Evolutionary conservation across 2,113 vertebrate species (phyloP), one percentile per base, ranked within the genome.

Genomic region (Ramphastos sulfuratus): DNA sequence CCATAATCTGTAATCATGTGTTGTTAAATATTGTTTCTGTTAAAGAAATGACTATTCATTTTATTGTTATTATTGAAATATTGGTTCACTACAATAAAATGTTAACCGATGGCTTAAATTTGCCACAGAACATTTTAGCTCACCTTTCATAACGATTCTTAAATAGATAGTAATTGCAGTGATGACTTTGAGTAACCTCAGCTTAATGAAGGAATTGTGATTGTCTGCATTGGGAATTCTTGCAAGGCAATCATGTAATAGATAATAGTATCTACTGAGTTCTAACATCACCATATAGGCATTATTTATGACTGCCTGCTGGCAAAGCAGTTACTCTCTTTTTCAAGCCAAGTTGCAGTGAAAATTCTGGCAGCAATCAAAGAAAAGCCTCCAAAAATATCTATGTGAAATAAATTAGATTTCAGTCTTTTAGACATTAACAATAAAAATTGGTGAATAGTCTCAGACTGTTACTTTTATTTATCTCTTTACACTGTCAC

Each of bases 101-200:
- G 9, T 67, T 64, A 67, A 58, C 12, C 4, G 23, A 11, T 83
- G 6, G 54, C 33, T 91, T 82, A 59, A 55, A 66, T 27, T 5
- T 58, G 46, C 4, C 31, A 56, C 23, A 50, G 61, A 80, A 88
- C 15, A 48, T 87, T 91, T 72, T 76, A 87, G 6, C 7, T 77
- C 15, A 69, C 7, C 13, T 80, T 93, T 83, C 79, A 54, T 84
- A 85, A 66, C 66, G 83, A 87, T 88, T 58, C 46, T 84, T 92
- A 92, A 87, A 72, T 28, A 70, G 54, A 79, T 66, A 85, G 58
- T 79, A 94, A 92, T 93, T 95, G 27, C n/a, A 60, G 52, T 79
- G 39, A 74, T 79, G 56, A 65, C 66, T 54, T 80, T 1, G 16
- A 89, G 54, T 81, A 91, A 85, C 72, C 50, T 52, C 35, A 56